Percentiles rank a stretch among this genome's conserved stretches.
Conservation (phyloP, 92 coral and sea anemone genomes). For the Plumapathes pennacea region DNA sequence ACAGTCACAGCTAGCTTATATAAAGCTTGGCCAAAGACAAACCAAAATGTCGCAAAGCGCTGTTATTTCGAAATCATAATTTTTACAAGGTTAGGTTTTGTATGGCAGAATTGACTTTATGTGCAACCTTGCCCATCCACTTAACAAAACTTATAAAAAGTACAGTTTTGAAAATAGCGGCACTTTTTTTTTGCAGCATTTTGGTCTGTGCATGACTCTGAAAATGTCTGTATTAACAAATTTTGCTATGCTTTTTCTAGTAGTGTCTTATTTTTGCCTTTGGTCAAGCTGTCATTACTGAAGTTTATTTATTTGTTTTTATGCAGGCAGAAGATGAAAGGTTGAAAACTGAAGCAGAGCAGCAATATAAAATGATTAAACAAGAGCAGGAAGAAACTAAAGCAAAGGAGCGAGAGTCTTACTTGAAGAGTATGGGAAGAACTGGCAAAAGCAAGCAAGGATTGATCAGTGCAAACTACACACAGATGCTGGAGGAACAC, state of each 20-base stretch:
- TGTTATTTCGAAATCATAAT: too few species aligned
- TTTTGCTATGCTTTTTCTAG: not conserved
- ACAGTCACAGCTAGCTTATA: too few species aligned
- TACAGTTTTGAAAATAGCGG: too few species aligned
- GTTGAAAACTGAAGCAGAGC: constrained; percentile 37
- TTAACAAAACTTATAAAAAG: too few species aligned
- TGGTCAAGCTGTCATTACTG: too few species aligned
- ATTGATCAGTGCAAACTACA: constrained; percentile 71
- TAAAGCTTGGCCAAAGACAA: too few species aligned
- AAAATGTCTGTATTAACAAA: not conserved
- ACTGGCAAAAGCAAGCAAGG: constrained; percentile 57
- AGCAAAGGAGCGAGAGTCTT: constrained; percentile 59
- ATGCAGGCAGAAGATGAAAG: constrained; percentile 55
- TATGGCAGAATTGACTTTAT: too few species aligned
- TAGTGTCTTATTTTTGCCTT: too few species aligned
- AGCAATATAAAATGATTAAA: constrained; percentile 24
- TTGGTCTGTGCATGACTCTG: not conserved
- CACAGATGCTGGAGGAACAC: constrained; percentile 84
- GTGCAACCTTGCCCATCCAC: too few species aligned
- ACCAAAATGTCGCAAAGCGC: too few species aligned
- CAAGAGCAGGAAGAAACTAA: constrained; percentile 64
- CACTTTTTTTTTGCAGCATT: not conserved
- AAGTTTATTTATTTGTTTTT: not conserved
- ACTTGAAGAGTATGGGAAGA: constrained; percentile 89
- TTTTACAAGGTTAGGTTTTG: too few species aligned